phyloP scores from a whole-genome alignment of 2,888 invertebrate species.

The Lampropteryx suffumata region DNA sequence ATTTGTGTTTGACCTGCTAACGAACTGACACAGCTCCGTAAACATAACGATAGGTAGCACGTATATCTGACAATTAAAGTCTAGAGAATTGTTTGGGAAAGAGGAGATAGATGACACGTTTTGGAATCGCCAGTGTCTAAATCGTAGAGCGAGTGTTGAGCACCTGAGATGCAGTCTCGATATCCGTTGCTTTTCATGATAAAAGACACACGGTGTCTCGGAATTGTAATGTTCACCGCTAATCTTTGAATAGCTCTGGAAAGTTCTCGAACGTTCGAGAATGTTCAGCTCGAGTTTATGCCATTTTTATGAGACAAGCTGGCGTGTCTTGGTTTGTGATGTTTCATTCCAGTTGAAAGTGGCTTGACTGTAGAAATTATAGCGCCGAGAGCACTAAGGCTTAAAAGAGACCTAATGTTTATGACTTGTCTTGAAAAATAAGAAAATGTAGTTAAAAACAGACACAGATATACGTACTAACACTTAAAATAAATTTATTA shows the following conservation, averaged over 20 bases:
- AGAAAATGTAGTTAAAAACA: too few species aligned
- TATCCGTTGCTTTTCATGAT: neutral
- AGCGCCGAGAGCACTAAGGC: too few species aligned
- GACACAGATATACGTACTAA: too few species aligned
- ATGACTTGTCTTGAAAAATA: too few species aligned
- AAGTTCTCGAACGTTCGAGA: slow-evolving; percentile 1
- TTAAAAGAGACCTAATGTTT: too few species aligned
- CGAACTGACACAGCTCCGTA: slow-evolving; percentile 34
- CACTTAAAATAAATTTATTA: too few species aligned
- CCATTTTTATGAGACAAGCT: slow-evolving; percentile 17
- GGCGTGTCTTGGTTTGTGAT: slow-evolving; percentile 8
- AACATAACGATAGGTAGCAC: neutral
- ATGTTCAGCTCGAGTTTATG: slow-evolving; percentile 7
- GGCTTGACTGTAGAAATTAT: neutral
- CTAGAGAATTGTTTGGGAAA: neutral
- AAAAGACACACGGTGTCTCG: neutral
- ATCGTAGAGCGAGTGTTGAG: too few species aligned
- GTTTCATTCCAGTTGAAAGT: slow-evolving; percentile 1
- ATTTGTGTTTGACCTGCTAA: slow-evolving; percentile 50
- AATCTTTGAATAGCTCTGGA: slow-evolving; percentile 4
- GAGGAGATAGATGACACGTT: too few species aligned
- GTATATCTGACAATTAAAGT: neutral
- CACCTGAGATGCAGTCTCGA: too few species aligned
- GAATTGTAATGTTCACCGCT: slow-evolving; percentile 6
- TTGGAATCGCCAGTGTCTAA: too few species aligned